These are phyloP conservation scores for Temnopleurus reevesii DNA, from an alignment of 53 echinoderm and acorn worm species.

Conservation along the genomic window DNA sequence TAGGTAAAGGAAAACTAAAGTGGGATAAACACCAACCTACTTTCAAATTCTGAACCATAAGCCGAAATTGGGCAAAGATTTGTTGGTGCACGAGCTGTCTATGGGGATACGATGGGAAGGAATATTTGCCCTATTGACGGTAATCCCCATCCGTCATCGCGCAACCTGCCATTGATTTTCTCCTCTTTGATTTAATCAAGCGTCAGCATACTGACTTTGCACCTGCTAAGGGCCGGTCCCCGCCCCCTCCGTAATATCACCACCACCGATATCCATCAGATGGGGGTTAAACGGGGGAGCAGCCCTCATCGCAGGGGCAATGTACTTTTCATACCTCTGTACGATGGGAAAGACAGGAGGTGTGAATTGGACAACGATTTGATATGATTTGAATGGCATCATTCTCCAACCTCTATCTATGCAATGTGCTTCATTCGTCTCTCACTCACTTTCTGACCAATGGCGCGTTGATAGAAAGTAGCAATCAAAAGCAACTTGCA, in stretches of 20 bases:
- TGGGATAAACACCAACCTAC: too few relatives aligned
- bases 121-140: not conserved
- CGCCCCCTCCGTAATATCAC: constrained; percentile 34
- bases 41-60: too few relatives aligned
- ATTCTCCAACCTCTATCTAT: too few relatives aligned
- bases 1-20: too few relatives aligned
- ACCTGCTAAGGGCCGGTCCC: constrained; percentile 20
- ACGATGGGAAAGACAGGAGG: not conserved
- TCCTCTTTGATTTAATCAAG: constrained; percentile 45
- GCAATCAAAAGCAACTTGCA: too few relatives aligned
- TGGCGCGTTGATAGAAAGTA: too few relatives aligned
- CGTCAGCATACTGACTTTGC: constrained; percentile 16
- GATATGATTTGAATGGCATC: too few relatives aligned
- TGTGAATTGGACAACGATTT: too few relatives aligned
- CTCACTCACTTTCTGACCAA: not conserved
- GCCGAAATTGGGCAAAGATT: not conserved
- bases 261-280: not conserved
- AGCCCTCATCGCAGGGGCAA: not conserved
- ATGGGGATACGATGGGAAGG: not conserved
- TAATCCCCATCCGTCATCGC: constrained; percentile 16
- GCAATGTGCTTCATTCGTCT: too few relatives aligned
- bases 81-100: not conserved
- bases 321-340: constrained; percentile 32
- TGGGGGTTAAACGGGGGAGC: constrained; percentile 7
- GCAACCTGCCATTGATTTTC: constrained; percentile 51